Evolutionary conservation across 2,888 invertebrate species (phyloP), one percentile per base, ranked within the genome.

Genomic region (Meiosimyza decipiens): DNA sequence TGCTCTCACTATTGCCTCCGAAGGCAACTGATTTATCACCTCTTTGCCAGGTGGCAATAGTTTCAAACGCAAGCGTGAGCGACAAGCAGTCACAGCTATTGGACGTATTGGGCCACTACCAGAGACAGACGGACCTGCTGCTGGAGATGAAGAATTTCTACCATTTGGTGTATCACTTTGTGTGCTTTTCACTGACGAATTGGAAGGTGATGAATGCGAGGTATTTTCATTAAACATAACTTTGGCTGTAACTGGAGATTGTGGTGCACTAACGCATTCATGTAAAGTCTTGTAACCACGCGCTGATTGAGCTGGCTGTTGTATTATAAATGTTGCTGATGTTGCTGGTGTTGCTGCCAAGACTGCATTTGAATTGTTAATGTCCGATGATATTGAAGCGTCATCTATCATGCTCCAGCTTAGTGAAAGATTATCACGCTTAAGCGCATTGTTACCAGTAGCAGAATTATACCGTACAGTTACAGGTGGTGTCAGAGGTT

Each of bases 51-150:
- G 87, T 9, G 87, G 87, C 75, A 85, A 80, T 0, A 87, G 76
- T 75, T 87, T 87, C 12, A 87, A 78, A 2, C 87, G 82, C 71
- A 87, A 75, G 3, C 87, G 80, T 3, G 87, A 87, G 6, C 86
- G 83, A 63, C 87, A 87, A 15, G 87, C 87, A 3, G 86, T 84
- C 11, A 87, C 84, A 0, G 87, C 86, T 57, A 87, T 87, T 7
- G 87, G 87, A 3, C 84, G 80, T 55, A 86, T 87, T 5, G 85
- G 84, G n/a, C 80, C 79, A 62, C 71, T 47, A 7, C 18, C 54
- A 54, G 52, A 64, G 12, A 15, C 50, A 18, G 49, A 9, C 6
- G 59, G 9, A 54, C 52, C 65, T 15, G 47, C 50, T n/a, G 49
- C 62, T 16, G 13, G 73, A n/a, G 33, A 66, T n/a, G 57, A 11